Evolutionary conservation across 2,888 invertebrate genomes (phyloP), one percentile per base, ranked within the genome.

Genomic region (Acrobeloides nanus): DNA sequence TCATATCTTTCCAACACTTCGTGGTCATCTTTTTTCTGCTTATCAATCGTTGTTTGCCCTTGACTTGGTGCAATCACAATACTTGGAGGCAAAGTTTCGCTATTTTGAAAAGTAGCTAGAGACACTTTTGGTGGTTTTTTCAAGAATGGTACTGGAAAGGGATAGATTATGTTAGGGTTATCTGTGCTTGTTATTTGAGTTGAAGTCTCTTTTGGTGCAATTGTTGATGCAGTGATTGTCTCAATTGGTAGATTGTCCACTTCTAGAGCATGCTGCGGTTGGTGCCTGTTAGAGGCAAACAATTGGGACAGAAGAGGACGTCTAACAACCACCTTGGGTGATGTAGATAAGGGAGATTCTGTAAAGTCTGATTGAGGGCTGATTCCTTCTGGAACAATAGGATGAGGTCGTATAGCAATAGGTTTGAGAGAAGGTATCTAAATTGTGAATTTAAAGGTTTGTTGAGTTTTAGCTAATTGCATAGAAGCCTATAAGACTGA

Each of bases 81-180:
- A 32, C 63, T 63, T 23, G 62, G 62, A 7, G 62, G 62, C 39
- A 62, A 35, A n/a, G 62, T 65, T 25, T 53, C 45, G 1, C 53
- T 35, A 18, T 46, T 25, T 10, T 46, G 39, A 10, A 48, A 39
- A 35, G 38, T 35, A 10, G 21, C 40, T 7, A 40, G 33, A 41
- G 59, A 56, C n/a, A 61, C 48, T 21, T 61, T 59, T 18, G 53
- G 51, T 15, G 58, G 48, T 31, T 38, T 31, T 20, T 65, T 68
- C 26, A 73, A 52, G 48, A 70, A 72, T 4, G 72, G 72, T 10
- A 72, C 68, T 10, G 72, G 69, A 55, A 70, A 63, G 15, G 72
- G 72, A 21, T 62, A 61, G 15, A 68, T 61, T 35, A 53, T 42
- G 31, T 54, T 60, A 26, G 35, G 42, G 17, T 25, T 32, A 18